Evolutionary conservation across 2,797 vertebrate species (phyloP).

Genomic region (Champsocephalus esox): DNA sequence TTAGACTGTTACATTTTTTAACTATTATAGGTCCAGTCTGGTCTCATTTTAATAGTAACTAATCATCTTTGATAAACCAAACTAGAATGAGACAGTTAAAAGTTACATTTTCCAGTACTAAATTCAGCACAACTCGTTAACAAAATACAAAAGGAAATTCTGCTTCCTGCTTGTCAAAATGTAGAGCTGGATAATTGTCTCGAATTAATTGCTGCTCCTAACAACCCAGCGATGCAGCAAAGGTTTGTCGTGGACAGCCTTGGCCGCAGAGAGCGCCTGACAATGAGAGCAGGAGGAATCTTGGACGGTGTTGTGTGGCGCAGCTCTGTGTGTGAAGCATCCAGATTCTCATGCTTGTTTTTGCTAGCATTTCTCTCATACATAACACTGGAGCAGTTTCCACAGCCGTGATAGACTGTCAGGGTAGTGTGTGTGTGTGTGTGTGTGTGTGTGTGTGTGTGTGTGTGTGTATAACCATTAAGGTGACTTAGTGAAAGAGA

Average conservation of each 20-base stretch:
- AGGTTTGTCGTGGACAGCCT: conserved; percentile 38
- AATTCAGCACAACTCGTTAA: conserved; percentile 33
- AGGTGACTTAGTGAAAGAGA: conserved; percentile 62
- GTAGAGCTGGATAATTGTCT: conserved; percentile 32
- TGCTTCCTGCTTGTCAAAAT: conserved; percentile 32
- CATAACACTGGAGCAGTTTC: conserved; percentile 76
- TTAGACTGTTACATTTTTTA: conserved; percentile 25
- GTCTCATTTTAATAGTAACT: conserved; percentile 19
- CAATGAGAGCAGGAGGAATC: conserved; percentile 47
- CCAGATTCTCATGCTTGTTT: conserved; percentile 70
- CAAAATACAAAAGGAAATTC: conserved; percentile 40
- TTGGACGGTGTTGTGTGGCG: conserved; percentile 37
- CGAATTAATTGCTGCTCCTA: conserved; percentile 35
- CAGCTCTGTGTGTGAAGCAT: conserved; percentile 46
- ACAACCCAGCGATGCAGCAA: conserved; percentile 32
- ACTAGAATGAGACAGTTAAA: no score
- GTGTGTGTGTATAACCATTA: conserved; percentile 33
- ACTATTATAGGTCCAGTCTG: conserved; percentile 35
- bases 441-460: conserved; percentile 45
- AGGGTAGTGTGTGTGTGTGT: conserved; percentile 58
- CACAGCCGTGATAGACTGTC: conserved; percentile 75
- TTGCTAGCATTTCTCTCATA: conserved; percentile 68
- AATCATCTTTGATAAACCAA: no score
- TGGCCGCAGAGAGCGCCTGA: conserved; percentile 28
- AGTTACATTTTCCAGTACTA: not conserved